These are phyloP conservation scores for Lacerta agilis DNA, from an alignment of 2,797 vertebrate species.

Conservation along the genomic window DNA sequence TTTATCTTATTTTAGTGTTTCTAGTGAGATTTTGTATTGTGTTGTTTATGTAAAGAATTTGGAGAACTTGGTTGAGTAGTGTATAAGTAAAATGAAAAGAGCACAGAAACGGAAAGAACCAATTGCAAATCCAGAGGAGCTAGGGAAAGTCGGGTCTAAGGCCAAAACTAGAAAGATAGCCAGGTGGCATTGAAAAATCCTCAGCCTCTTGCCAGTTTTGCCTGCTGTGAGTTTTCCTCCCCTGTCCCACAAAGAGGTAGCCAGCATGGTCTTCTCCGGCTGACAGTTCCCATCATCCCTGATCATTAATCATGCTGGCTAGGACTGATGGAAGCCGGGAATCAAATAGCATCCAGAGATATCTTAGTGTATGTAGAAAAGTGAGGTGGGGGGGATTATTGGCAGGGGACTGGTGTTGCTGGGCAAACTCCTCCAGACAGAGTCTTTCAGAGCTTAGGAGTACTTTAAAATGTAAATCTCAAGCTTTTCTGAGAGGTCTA, in stretches of 20 bases:
- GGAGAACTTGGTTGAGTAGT: too few relatives aligned
- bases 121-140: too few relatives aligned
- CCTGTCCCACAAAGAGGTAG: background rate
- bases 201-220: background rate
- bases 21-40: too few relatives aligned
- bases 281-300: too few relatives aligned
- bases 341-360: too few relatives aligned
- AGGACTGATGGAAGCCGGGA: too few relatives aligned
- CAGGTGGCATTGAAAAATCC: background rate
- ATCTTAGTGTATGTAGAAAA: background rate
- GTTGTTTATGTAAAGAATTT: too few relatives aligned
- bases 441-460: background rate
- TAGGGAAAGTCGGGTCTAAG: background rate
- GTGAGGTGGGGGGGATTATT: background rate
- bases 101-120: background rate
- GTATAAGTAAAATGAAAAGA: background rate
- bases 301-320: too few relatives aligned
- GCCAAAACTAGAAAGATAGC: background rate
- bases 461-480: too few relatives aligned
- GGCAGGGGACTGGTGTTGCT: too few relatives aligned
- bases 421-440: background rate
- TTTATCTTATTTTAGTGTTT: too few relatives aligned
- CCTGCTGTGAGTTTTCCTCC: background rate
- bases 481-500: background rate
- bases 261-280: too few relatives aligned